These are phyloP conservation scores for Diaperis boleti DNA, from an alignment of 2,888 invertebrate genomes.

Conservation along the genomic window DNA sequence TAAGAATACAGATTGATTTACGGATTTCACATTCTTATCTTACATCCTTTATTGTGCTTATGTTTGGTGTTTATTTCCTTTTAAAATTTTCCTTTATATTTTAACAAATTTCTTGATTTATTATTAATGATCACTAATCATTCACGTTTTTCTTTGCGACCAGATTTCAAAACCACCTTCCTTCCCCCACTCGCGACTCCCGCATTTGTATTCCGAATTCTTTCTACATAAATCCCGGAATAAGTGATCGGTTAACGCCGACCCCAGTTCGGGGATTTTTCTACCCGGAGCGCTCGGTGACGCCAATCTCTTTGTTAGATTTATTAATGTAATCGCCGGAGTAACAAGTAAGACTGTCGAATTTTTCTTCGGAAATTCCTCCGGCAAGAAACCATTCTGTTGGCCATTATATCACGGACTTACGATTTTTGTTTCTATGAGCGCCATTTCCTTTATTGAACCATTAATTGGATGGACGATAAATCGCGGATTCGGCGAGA, in stretches of 20 bases:
- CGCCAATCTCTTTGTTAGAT: constrained; percentile 64
- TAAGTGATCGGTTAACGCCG: constrained; percentile 67
- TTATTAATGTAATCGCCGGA: constrained; percentile 66
- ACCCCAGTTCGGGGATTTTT: constrained; percentile 66
- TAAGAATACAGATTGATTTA: too few species aligned
- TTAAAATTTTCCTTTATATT: too few species aligned
- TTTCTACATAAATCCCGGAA: constrained; percentile 65
- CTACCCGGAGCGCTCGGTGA: constrained; percentile 60
- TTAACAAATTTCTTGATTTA: too few species aligned
- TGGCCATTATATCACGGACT: constrained; percentile 20
- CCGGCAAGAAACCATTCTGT: constrained; percentile 13
- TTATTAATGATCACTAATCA: too few species aligned
- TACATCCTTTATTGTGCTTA: too few species aligned
- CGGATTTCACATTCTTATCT: too few species aligned
- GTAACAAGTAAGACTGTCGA: constrained; percentile 61
- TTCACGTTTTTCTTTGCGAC: too few species aligned
- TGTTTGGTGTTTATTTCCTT: too few species aligned
- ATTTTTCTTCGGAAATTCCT: constrained; percentile 15
- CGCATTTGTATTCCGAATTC: constrained; percentile 64
- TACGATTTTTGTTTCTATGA: constrained; percentile 11
- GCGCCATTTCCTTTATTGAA: constrained; percentile 22
- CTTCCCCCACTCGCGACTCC: constrained; percentile 51
- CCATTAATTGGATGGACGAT: constrained; percentile 17
- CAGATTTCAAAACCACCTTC: constrained; percentile 40
- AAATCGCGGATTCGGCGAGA: constrained; percentile 2